A percentile compares a stretch with the other conserved stretches of the same genome.
Conservation (phyloP, 2,888 invertebrate species). For the Brachycybe producta region DNA sequence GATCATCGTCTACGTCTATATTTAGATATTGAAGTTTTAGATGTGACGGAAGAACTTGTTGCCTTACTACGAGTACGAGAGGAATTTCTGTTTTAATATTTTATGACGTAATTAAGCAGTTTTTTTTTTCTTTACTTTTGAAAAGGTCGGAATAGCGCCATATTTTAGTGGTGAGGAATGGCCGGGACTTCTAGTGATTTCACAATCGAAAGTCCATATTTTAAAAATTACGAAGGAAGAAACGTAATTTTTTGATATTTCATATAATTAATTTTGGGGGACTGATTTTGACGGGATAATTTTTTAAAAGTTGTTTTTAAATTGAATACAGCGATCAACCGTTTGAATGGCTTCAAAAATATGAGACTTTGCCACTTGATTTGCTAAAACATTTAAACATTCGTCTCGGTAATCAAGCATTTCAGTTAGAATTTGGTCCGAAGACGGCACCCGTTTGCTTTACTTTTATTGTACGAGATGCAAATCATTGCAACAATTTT, state of each 20-base stretch:
- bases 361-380: not conserved
- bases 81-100: not conserved
- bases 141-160: slow-evolving; percentile 9
- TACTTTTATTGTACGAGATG: slow-evolving; percentile 15
- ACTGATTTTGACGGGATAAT: not conserved
- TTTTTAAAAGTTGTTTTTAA: not conserved
- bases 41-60: slow-evolving; percentile 15
- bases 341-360: slow-evolving; percentile 9
- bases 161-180: slow-evolving; percentile 12
- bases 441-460: slow-evolving; percentile 8
- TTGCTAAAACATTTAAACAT: slow-evolving; percentile 4
- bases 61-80: slow-evolving; percentile 15
- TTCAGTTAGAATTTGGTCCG: slow-evolving; percentile 15
- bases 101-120: not conserved
- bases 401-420: slow-evolving; percentile 15
- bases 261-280: not conserved
- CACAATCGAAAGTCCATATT: slow-evolving; percentile 12
- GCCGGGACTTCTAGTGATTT: slow-evolving; percentile 14
- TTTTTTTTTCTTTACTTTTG: not conserved
- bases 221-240: slow-evolving; percentile 15
- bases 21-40: slow-evolving; percentile 17
- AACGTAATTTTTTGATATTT: slow-evolving; percentile 12
- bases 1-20: slow-evolving; percentile 18
- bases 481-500: slow-evolving; percentile 16
- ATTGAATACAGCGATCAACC: slow-evolving; percentile 4